Conservation (phyloP, 2,888 invertebrate genomes). For the Oxyteleia sp. region DNA sequence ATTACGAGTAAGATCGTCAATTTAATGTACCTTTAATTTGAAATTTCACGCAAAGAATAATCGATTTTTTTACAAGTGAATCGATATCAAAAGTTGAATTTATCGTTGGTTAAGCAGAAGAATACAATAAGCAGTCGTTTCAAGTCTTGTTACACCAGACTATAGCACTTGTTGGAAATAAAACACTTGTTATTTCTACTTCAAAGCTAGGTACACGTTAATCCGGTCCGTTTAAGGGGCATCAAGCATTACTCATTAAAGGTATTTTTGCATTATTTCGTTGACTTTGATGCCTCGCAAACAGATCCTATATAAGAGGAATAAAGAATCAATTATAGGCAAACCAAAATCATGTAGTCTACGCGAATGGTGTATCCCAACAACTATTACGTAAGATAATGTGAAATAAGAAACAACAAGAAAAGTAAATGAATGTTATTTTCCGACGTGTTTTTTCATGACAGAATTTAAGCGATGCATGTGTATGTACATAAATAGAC, state of each 20-base stretch:
- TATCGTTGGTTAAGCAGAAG: neutral
- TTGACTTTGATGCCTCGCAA: neutral
- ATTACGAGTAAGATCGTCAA: no score
- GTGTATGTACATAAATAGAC: constrained; percentile 32
- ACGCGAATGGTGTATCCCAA: constrained; percentile 15
- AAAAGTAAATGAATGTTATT: constrained; percentile 56
- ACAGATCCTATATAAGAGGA: neutral
- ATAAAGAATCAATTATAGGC: neutral
- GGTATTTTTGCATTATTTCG: constrained; percentile 9
- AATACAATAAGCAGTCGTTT: constrained; percentile 4
- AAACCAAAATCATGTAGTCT: constrained; percentile 30
- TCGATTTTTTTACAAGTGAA: neutral
- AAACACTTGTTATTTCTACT: constrained; percentile 32
- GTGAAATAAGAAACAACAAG: no score
- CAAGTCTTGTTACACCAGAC: constrained; percentile 38
- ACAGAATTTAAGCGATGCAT: constrained; percentile 16
- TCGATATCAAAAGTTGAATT: neutral
- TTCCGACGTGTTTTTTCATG: constrained; percentile 57
- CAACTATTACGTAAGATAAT: constrained; percentile 19
- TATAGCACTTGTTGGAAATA: constrained; percentile 63
- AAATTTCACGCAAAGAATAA: no score
- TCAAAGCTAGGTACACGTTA: neutral
- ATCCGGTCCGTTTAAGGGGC: neutral
- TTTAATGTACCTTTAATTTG: neutral
- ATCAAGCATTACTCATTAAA: neutral